Evolutionary conservation across 2,888 invertebrate species (phyloP).

Genomic region (Pseudococcus jackbeardsleyi): DNA sequence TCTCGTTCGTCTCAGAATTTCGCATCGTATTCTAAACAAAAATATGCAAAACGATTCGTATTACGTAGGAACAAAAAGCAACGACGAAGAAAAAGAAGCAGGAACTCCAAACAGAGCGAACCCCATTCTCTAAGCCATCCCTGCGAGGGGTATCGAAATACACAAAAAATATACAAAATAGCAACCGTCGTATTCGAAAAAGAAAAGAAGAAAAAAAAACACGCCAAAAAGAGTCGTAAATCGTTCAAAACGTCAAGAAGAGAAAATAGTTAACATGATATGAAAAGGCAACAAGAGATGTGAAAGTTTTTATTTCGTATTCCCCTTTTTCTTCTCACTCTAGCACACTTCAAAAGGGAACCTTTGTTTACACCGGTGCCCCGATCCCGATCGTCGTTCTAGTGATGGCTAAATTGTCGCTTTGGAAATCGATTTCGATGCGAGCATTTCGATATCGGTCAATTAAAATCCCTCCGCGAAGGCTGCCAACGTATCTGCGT

Average conservation of each 20-base stretch:
- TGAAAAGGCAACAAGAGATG: constrained; percentile 54
- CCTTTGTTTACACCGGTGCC: background rate
- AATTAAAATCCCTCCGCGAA: background rate
- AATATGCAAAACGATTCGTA: constrained; percentile 13
- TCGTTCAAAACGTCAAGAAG: constrained; percentile 47
- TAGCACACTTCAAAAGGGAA: background rate
- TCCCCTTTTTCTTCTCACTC: background rate
- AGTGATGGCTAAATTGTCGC: constrained; percentile 34
- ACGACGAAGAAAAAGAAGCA: too few relatives aligned
- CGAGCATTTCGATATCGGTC: background rate
- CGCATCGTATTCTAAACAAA: background rate
- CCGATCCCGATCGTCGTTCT: background rate
- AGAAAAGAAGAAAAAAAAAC: constrained; percentile 2
- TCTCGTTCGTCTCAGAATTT: background rate
- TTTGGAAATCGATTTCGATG: background rate
- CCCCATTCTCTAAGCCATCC: too few relatives aligned
- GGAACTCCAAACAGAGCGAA: too few relatives aligned
- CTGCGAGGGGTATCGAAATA: too few relatives aligned
- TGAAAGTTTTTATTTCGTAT: constrained; percentile 47
- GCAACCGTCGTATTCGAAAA: background rate
- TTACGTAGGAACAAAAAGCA: background rate
- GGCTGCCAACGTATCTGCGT: background rate
- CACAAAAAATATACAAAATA: background rate
- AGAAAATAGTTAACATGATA: constrained; percentile 53
- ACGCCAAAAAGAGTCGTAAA: constrained; percentile 45